Evolutionary conservation across 2,113 vertebrate species (phyloP).

Genomic region (Mormyrus lacerda): DNA sequence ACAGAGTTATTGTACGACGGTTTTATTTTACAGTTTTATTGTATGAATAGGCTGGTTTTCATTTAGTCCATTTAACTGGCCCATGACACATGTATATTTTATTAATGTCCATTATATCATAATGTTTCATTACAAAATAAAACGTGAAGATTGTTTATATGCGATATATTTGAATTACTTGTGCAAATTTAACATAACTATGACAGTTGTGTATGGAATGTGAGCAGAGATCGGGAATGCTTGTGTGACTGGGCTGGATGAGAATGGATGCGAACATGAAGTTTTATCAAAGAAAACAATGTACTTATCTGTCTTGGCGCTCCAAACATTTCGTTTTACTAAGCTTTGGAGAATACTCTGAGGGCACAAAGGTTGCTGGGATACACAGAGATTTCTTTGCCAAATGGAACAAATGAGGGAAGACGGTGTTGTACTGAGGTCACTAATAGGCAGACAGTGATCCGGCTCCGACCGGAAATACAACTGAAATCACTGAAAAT

Average conservation of each 20-base stretch:
- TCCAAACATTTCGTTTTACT: not conserved
- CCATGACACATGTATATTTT: not conserved
- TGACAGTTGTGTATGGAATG: not conserved
- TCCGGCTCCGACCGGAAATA: not conserved
- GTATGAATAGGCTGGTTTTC: not conserved
- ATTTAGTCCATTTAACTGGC: not conserved
- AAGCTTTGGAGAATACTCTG: not conserved
- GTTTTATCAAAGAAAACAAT: not conserved
- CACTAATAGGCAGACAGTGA: not conserved
- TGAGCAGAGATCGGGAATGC: not conserved
- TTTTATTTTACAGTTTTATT: not conserved
- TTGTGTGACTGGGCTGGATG: not conserved
- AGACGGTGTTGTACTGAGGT: not conserved
- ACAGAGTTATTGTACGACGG: not conserved
- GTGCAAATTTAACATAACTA: not conserved
- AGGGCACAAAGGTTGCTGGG: not conserved
- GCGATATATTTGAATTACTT: not conserved
- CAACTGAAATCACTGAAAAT: not conserved
- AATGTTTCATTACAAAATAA: not conserved
- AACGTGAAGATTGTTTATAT: not conserved
- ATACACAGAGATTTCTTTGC: not conserved
- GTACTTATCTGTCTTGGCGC: not conserved
- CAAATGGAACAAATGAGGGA: not conserved
- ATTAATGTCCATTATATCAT: not conserved
- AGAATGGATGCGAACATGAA: not conserved